Conservation (phyloP, 2,113 vertebrate genomes). For the Cochlearius cochlearius region DNA sequence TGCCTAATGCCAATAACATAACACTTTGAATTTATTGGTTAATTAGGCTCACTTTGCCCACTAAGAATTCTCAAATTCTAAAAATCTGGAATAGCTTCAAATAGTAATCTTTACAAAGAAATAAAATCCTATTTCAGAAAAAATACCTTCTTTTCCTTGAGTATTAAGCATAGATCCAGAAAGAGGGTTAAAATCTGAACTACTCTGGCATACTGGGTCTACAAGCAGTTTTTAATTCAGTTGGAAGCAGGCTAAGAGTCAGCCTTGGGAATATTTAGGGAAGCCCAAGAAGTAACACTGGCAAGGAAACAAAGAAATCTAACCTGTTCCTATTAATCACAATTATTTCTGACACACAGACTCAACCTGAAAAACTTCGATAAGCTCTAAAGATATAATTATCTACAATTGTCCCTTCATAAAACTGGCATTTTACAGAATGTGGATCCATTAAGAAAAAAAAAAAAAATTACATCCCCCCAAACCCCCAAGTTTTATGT, state of each 20-base stretch:
- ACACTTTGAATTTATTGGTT: background rate
- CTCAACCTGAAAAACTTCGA: background rate
- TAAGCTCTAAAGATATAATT: background rate
- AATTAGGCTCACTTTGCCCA: background rate
- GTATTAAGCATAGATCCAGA: background rate
- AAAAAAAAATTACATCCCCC: background rate
- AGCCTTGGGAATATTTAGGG: background rate
- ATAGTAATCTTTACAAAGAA: background rate
- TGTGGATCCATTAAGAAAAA: background rate
- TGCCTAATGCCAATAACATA: background rate
- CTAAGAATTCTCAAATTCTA: background rate
- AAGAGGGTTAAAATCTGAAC: background rate
- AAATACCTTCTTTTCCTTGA: background rate
- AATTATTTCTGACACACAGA: background rate
- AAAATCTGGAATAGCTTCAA: background rate
- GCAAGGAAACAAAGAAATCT: background rate
- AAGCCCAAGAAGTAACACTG: background rate
- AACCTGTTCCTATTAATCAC: background rate
- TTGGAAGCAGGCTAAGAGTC: background rate
- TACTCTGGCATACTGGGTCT: background rate
- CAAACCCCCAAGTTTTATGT: background rate
- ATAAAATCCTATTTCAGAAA: background rate
- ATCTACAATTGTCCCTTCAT: background rate
- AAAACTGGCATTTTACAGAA: background rate
- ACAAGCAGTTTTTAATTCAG: background rate